Base-by-base conservation (phyloP, 1,140 invertebrate genomes). In the Anagrus nilaparvatae region DNA sequence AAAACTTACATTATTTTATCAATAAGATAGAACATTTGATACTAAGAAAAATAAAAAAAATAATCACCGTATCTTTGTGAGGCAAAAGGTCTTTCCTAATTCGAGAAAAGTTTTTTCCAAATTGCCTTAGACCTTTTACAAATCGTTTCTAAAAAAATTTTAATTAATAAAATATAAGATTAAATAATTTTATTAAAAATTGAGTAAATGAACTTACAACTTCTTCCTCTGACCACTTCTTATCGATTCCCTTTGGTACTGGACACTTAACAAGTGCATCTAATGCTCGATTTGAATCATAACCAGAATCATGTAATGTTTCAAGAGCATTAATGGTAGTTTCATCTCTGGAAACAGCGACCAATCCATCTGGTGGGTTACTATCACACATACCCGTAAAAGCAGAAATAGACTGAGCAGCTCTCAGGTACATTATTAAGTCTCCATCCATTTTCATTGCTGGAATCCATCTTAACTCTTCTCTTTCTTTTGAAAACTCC, bases 31-130 rank as follows among this genome's bases (percentile, higher is more conserved):
- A 14, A 20, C 10, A 37, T 12, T 33, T 29, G 25, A 38, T 20
- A 18, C 3, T 29, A 23, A 5, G 12, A 40, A 40, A 32, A 30
- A 33, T 28, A 40, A 28, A 18, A 5, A 14, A 33, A 28, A 40
- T 19, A 47, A 13, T 77, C 72, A 86, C 83, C 54, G 93, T 97
- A 58, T 96, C 91, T 76, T 95, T 94, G 61, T 94, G 87, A 40
- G 93, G 90, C 47, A 98, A 72, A 39, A 97, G 74, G 67, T 98
- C 94, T 69, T 96, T 96, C 49, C 84, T 77, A 52, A 99, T 98
- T 53, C 93, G 84, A 65, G 95, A 96, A 70, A 99, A 99, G 72
- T 99, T 98, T 72, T 99, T 99, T 51, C 96, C 96, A 75, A 96
- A 95, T 61, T 94, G 90, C 44, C 93, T 76, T 41, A 99, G 77